phyloP scores from a whole-genome alignment of 2,113 vertebrate species.

The Pungitius pungitius region DNA sequence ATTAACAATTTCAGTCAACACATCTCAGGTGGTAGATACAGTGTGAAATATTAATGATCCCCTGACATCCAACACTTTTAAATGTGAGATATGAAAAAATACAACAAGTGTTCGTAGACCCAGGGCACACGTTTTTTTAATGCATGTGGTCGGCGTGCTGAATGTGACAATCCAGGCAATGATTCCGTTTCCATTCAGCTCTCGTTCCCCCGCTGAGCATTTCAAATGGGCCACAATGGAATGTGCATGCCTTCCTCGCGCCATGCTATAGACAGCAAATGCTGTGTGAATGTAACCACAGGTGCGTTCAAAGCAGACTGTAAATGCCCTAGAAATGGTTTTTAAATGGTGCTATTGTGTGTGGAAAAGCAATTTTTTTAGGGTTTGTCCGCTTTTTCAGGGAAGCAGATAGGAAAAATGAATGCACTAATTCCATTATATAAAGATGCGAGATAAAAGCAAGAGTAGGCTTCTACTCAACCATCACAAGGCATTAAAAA shows the following conservation, averaged over 20 bases:
- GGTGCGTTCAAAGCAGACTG: constrained; percentile 45
- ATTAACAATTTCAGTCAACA: not conserved
- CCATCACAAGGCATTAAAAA: not conserved
- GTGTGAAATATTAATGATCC: not conserved
- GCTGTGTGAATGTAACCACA: constrained; percentile 34
- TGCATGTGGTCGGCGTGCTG: not conserved
- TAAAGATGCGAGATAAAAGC: constrained; percentile 7
- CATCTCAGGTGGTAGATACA: not conserved
- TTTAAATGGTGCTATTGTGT: constrained; percentile 40
- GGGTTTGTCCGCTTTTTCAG: constrained; percentile 25
- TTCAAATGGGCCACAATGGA: constrained; percentile 49
- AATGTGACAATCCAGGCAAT: constrained; percentile 37
- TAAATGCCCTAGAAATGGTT: constrained; percentile 33
- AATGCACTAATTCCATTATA: constrained; percentile 28
- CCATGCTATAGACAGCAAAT: constrained; percentile 29
- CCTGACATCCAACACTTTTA: not conserved
- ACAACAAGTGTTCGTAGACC: not conserved
- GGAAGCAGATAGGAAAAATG: constrained; percentile 26
- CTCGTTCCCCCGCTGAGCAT: constrained; percentile 37
- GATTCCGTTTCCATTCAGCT: constrained; percentile 35
- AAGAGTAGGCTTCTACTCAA: not conserved
- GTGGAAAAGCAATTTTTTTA: constrained; percentile 19
- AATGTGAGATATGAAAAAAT: not conserved
- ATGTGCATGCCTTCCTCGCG: constrained; percentile 16
- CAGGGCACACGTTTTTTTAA: not conserved